These are phyloP conservation scores for Muntiacus muntjak DNA, from an alignment of 2,113 vertebrate genomes.

Conservation along the genomic window DNA sequence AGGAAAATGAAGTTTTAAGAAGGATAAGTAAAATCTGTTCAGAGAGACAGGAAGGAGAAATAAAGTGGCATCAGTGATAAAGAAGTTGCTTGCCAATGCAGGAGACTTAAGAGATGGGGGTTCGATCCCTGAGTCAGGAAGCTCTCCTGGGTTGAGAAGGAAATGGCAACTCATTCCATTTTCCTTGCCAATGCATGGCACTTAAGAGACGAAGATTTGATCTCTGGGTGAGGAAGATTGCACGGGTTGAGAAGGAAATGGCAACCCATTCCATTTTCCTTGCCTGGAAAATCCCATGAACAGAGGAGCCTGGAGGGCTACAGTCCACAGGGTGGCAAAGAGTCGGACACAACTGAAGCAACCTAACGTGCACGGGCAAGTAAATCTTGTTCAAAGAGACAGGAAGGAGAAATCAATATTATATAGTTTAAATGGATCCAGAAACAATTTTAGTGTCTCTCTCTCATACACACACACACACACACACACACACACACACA, in stretches of 20 bases:
- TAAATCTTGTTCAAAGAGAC: neutral
- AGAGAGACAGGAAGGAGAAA: neutral
- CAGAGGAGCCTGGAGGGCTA: neutral
- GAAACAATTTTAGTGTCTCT: neutral
- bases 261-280: neutral
- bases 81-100: neutral
- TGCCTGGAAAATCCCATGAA: neutral
- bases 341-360: neutral
- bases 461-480: neutral
- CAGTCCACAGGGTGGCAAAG: neutral
- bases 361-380: neutral
- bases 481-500: too few relatives aligned
- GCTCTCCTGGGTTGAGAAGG: neutral
- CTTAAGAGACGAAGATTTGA: neutral
- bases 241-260: neutral
- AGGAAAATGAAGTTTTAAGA: neutral
- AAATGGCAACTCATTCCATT: neutral
- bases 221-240: neutral
- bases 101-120: neutral
- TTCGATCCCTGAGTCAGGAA: neutral
- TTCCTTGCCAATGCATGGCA: neutral
- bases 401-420: neutral
- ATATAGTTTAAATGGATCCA: neutral
- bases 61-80: neutral
- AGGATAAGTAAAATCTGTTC: neutral